Base-by-base conservation (phyloP, 2,113 vertebrate genomes). In the Psammodynastes pulverulentus region DNA sequence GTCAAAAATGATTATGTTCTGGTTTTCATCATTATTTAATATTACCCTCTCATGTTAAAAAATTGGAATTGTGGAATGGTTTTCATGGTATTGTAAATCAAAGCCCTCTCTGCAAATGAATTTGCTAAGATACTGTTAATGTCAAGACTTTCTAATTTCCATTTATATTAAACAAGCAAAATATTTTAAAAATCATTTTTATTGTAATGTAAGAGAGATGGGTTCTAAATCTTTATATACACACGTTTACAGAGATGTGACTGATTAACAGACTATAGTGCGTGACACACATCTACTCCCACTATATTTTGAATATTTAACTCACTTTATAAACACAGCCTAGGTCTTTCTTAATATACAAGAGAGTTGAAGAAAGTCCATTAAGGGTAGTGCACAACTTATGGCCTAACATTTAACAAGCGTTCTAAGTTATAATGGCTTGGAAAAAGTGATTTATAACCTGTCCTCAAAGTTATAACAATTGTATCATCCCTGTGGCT, bases 71-170 rank as follows among this genome's bases (percentile, higher is more conserved):
- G 52, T 43, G 43, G 72, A 58, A 21, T 91, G 90, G 91, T 93
- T 91, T 93, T 85, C 53, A 62, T 34, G 45, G 46, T 48, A 85
- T 84, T 93, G 89, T 51, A 86, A 91, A 91, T 85, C 52, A 91
- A 89, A 43, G 6, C 34, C 51, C n/a, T 79, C 89, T 58, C 72
- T 67, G 84, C 29, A 92, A 87, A 53, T 53, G 72, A 43, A 90
- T 87, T 91, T 93, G 53, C 72, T 91, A 67, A 91, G 53, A 86
- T 91, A 52, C 34, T 91, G 45, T 91, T 91, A 89, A 91, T 91
- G 86, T 84, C 52, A 89, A 84, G n/a, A 1, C 39, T 87, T 91
- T 48, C 90, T 84, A 58, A 84, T 91, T 91, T 90, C 29, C 62
- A 91, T 85, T 91, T 93, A 93, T 88, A 91, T 88, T 93, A 88